Evolutionary conservation across 2,888 invertebrate species (phyloP), one percentile per base, ranked within the genome.

Genomic region (Cantharis lateralis): DNA sequence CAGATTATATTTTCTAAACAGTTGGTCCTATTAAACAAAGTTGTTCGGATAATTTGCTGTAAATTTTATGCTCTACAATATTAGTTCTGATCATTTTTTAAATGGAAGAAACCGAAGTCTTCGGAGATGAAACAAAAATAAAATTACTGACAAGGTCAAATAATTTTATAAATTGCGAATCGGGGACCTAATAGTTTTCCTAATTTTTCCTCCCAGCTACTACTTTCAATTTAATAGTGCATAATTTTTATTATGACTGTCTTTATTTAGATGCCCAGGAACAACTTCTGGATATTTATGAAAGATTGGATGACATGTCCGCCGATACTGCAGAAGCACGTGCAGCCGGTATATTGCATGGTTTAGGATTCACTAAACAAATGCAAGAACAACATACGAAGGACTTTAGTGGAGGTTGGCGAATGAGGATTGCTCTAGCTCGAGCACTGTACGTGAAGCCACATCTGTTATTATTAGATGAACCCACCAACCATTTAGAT

Each of bases 401-500:
- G 89, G 96, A 96, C 86, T 96, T 96, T 88, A 95, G 95, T 48
- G 96, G 95, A 91, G 94, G 99, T 84, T 99, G 99, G 99, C 93
- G 99, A 78, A 99, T 99, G 99, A 92, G 99, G 82, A 98, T 99
- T 80, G 99, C 98, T 1, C 89, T 99, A 75, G 99, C 98, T 5
- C 93, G 98, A 83, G 99, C 99, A 1, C 90, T 99, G 62, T 99
- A 98, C 88, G 95, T 99, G 68, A 99, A 99, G 88, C 99, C 99
- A 0, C 99, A 99, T 86, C 89, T 99, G 76, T 89, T 99, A 81
- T 90, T 99, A 84, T 91, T 99, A 61, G 99, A 99, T 88, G 99
- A 99, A 90, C 99, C 99, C 3, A 99, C 99, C 11, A 99, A 99
- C 90, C 99, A 99, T 89, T 92, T 99, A 80, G 99, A 99, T 91